Percentiles rank a stretch among this genome's conserved stretches.
These are phyloP conservation scores for Drosophila peninsularis DNA, from an alignment of 2,888 invertebrate species.

Conservation along the genomic window DNA sequence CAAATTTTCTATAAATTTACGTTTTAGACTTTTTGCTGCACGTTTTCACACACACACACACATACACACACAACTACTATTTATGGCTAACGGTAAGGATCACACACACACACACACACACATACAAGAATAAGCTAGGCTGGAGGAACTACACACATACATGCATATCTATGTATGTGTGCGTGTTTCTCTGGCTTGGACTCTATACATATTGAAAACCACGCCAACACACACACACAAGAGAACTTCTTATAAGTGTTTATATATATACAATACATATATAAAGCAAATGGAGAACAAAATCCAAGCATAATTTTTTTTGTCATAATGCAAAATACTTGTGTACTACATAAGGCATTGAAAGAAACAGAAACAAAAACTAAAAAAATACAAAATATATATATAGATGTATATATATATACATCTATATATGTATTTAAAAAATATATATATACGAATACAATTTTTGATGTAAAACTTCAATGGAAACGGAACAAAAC, in stretches of 20 bases:
- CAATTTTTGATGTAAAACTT: constrained; percentile 70
- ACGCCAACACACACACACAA: constrained; percentile 31
- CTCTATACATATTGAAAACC: constrained; percentile 31
- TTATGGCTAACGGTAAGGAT: constrained; percentile 64
- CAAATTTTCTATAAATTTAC: constrained; percentile 47
- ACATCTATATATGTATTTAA: background rate
- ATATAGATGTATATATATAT: background rate
- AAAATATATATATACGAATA: constrained; percentile 9
- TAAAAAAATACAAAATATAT: background rate
- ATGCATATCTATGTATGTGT: constrained; percentile 6
- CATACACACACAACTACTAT: constrained; percentile 39
- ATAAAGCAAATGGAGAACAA: constrained; percentile 36
- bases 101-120: constrained; percentile 16
- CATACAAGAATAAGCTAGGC: constrained; percentile 18
- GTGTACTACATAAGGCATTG: constrained; percentile 47
- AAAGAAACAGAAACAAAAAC: constrained; percentile 7
- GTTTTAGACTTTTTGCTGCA: constrained; percentile 64
- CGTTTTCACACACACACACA: constrained; percentile 68
- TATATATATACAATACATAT: constrained; percentile 62
- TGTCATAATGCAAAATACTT: constrained; percentile 70
- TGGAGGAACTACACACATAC: background rate
- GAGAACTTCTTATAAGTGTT: constrained; percentile 69
- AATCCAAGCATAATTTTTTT: constrained; percentile 61
- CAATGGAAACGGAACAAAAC: constrained; percentile 28
- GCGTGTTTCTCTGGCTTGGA: constrained; percentile 27